Evolutionary conservation across 2,888 invertebrate genomes (phyloP).

Genomic region (Bugulina stolonifera): DNA sequence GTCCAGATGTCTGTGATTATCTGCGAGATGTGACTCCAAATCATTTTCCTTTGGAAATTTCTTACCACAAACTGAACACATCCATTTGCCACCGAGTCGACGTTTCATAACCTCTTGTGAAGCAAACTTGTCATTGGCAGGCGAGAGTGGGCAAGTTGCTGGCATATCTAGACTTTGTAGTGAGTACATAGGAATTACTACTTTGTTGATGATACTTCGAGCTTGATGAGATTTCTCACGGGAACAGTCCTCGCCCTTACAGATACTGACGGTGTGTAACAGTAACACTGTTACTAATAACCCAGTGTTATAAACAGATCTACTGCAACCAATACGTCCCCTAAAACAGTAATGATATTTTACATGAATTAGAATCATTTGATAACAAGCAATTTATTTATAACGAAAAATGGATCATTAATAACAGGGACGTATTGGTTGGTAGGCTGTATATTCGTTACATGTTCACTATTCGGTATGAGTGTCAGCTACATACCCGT

Average conservation of each 20-base stretch:
- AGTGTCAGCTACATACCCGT: too few relatives aligned
- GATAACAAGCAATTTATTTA: too few relatives aligned
- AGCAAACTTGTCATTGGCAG: slow-evolving; percentile 18
- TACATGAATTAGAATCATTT: neutral
- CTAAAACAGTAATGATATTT: slow-evolving; percentile 1
- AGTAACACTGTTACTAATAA: neutral
- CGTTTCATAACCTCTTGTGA: slow-evolving; percentile 8
- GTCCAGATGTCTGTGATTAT: neutral
- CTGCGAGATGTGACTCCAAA: neutral
- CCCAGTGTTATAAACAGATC: neutral
- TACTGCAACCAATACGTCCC: slow-evolving; percentile 23
- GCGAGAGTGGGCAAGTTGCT: neutral
- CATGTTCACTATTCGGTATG: too few relatives aligned
- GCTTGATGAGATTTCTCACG: slow-evolving; percentile 15
- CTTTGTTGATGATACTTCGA: neutral
- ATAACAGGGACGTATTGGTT: neutral
- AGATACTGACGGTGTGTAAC: neutral
- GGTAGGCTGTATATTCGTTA: too few relatives aligned
- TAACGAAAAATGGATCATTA: too few relatives aligned
- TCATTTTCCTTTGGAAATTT: neutral
- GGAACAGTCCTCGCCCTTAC: neutral
- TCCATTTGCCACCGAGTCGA: slow-evolving; percentile 5
- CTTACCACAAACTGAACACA: slow-evolving; percentile 24
- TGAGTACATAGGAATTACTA: neutral
- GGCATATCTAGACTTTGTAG: neutral